A percentile compares a stretch with the other conserved stretches of the same genome.
Evolutionary conservation across 2,888 invertebrate species (phyloP).

Genomic region (Carterocephalus palaemon): DNA sequence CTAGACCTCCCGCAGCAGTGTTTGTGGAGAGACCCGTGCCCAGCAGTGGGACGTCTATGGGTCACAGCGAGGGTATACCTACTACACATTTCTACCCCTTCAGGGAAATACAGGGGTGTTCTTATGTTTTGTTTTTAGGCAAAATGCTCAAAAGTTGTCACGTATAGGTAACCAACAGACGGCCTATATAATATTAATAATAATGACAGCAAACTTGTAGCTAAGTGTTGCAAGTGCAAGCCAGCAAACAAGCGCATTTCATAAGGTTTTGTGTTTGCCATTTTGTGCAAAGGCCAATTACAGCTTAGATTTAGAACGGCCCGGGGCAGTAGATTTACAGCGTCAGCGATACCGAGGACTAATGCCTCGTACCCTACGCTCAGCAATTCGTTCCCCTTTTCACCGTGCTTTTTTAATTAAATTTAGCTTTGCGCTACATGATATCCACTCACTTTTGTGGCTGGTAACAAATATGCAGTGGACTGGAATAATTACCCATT

Average conservation of each 20-base stretch:
- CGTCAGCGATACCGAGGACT: conserved; percentile 38
- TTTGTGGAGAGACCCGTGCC: no score
- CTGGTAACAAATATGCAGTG: background rate
- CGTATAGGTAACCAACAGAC: no score
- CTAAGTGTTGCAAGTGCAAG: conserved; percentile 20
- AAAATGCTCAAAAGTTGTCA: no score
- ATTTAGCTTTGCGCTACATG: conserved; percentile 4
- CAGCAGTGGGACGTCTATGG: no score
- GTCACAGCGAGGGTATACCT: no score
- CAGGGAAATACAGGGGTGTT: no score
- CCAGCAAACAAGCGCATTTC: conserved; percentile 37
- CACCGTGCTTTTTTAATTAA: conserved; percentile 23
- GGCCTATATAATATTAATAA: no score
- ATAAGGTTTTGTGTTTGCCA: conserved; percentile 45
- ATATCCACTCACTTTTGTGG: background rate
- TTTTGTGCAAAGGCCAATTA: conserved; percentile 49
- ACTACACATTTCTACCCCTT: no score
- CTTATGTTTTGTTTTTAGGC: no score
- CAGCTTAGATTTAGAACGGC: conserved; percentile 53
- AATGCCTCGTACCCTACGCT: conserved; percentile 24
- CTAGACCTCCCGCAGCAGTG: no score
- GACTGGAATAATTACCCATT: no score
- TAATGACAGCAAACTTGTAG: conserved; percentile 5
- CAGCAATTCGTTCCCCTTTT: conserved; percentile 16
- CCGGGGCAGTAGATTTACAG: conserved; percentile 48